phyloP scores from a whole-genome alignment of 2,888 invertebrate species.

The Andrena bicolor region DNA sequence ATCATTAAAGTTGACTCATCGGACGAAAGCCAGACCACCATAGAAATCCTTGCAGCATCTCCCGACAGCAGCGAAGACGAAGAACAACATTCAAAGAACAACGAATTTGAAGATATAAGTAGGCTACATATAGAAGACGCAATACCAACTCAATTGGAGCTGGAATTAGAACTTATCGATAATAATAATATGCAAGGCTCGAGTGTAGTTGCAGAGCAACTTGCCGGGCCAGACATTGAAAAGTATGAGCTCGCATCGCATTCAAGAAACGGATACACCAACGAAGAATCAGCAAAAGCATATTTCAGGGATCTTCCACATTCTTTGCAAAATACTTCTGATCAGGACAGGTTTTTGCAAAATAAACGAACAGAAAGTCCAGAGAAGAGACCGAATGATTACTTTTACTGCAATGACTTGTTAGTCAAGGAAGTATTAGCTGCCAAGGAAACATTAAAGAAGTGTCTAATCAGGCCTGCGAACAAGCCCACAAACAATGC shows the following conservation, averaged over 20 bases:
- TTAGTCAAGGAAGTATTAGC: slow-evolving; percentile 82
- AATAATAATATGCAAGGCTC: slow-evolving; percentile 69
- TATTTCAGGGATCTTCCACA: slow-evolving; percentile 26
- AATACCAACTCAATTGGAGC: slow-evolving; percentile 80
- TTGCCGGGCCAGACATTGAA: slow-evolving; percentile 27
- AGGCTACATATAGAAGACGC: slow-evolving; percentile 76
- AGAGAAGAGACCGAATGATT: slow-evolving; percentile 21
- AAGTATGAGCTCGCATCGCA: slow-evolving; percentile 28
- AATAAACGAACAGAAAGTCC: neutral
- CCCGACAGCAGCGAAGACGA: slow-evolving; percentile 72
- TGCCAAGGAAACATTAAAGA: slow-evolving; percentile 79
- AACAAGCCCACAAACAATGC: slow-evolving; percentile 24
- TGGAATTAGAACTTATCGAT: slow-evolving; percentile 80
- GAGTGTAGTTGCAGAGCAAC: slow-evolving; percentile 67
- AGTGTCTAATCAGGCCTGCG: slow-evolving; percentile 48
- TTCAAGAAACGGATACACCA: slow-evolving; percentile 3
- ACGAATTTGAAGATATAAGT: slow-evolving; percentile 37
- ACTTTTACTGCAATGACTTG: slow-evolving; percentile 74
- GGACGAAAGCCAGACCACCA: slow-evolving; percentile 82
- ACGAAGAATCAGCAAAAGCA: neutral
- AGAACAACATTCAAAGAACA: slow-evolving; percentile 21
- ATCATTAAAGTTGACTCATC: slow-evolving; percentile 82
- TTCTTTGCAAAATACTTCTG: slow-evolving; percentile 1
- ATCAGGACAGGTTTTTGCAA: neutral
- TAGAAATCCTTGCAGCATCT: slow-evolving; percentile 81